phyloP scores from a whole-genome alignment of 2,888 invertebrate genomes.

The Caenorhabditis panamensis region DNA sequence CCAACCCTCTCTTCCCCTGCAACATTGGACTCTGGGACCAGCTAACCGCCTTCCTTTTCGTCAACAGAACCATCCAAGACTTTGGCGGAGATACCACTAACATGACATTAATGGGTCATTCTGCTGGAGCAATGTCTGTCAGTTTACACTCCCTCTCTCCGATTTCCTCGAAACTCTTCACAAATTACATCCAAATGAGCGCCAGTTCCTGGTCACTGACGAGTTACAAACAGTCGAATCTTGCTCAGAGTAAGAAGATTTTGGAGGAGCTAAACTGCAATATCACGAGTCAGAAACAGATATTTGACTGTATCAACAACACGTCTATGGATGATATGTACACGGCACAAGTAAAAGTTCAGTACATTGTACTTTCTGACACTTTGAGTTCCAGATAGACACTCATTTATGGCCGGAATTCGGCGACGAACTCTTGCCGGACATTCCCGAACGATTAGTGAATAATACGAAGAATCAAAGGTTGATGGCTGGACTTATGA shows the following conservation, averaged over 20 bases:
- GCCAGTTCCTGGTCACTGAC: slow-evolving; percentile 31
- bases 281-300: background rate
- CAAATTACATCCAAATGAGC: slow-evolving; percentile 50
- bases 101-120: slow-evolving; percentile 58
- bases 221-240: slow-evolving; percentile 7
- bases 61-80: slow-evolving; percentile 39
- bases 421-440: slow-evolving; percentile 49
- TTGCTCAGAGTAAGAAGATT: slow-evolving; percentile 14
- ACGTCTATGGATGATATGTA: slow-evolving; percentile 31
- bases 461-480: slow-evolving; percentile 26
- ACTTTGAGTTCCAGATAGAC: slow-evolving; percentile 13
- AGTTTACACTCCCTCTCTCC: slow-evolving; percentile 53
- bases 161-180: slow-evolving; percentile 40
- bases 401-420: slow-evolving; percentile 39
- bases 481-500: slow-evolving; percentile 42
- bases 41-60: slow-evolving; percentile 47
- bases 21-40: slow-evolving; percentile 59
- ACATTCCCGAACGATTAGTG: slow-evolving; percentile 17
- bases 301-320: slow-evolving; percentile 27
- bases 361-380: background rate
- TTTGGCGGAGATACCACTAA: slow-evolving; percentile 44
- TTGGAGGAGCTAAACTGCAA: slow-evolving; percentile 33
- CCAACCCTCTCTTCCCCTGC: slow-evolving; percentile 36
- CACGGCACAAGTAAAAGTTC: slow-evolving; percentile 11
- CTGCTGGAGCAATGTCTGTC: slow-evolving; percentile 44